A percentile compares a stretch with the other conserved stretches of the same genome.
Evolutionary conservation across 2,888 invertebrate species (phyloP).

Genomic region (Oligia strigilis): DNA sequence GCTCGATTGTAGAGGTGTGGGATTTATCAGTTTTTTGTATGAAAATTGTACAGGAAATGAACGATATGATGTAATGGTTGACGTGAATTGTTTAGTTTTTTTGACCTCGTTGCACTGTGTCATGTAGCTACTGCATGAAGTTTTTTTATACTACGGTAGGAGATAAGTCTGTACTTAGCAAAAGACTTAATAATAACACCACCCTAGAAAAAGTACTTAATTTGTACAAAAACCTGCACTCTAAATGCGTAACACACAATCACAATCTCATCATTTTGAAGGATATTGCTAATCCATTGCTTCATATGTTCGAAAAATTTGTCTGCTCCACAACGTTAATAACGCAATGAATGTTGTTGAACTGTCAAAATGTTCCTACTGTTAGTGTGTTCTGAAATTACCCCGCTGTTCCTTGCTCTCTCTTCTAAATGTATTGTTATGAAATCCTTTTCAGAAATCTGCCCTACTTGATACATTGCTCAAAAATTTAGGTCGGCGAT

Average conservation of each 20-base stretch:
- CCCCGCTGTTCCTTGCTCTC: background rate
- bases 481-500: no score
- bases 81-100: constrained; percentile 4
- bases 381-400: background rate
- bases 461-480: background rate
- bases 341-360: no score
- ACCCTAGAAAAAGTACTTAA: no score
- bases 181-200: background rate
- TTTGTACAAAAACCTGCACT: background rate
- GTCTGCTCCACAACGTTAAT: background rate
- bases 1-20: constrained; percentile 53
- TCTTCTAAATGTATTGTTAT: background rate
- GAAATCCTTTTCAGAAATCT: background rate
- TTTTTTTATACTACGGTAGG: background rate
- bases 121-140: no score
- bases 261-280: no score
- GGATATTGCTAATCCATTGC: background rate
- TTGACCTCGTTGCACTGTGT: background rate
- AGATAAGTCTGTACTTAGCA: background rate
- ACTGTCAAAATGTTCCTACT: no score
- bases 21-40: constrained; percentile 38
- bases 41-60: constrained; percentile 54
- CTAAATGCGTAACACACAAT: no score
- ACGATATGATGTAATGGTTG: constrained; percentile 36
- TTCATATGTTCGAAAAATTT: background rate